Evolutionary conservation across 2,888 invertebrate species (phyloP).

Genomic region (Dinocampus coccinellae): DNA sequence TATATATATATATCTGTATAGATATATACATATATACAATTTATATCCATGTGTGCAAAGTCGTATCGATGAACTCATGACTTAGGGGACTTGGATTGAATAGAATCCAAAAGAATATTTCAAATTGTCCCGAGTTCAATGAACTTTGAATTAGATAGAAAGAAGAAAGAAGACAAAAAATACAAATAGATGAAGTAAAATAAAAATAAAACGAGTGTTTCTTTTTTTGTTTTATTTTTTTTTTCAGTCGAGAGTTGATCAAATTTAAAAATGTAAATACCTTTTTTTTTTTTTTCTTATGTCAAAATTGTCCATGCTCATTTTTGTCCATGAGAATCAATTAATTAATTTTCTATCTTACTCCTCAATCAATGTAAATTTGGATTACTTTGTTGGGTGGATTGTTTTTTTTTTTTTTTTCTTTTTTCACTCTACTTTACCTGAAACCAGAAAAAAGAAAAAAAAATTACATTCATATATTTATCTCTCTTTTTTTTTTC

Average conservation of each 20-base stretch:
- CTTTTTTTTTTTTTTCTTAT: not conserved
- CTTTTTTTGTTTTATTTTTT: not conserved
- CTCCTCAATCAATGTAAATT: too few relatives aligned
- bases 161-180: not conserved
- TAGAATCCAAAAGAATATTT: conserved; percentile 2
- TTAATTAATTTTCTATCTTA: too few relatives aligned
- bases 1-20: conserved; percentile 26
- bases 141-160: conserved; percentile 2
- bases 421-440: too few relatives aligned
- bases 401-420: not conserved
- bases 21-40: not conserved
- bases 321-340: not conserved
- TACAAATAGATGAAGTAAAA: too few relatives aligned
- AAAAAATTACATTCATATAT: not conserved
- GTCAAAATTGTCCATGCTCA: not conserved
- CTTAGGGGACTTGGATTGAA: conserved; percentile 6
- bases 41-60: conserved; percentile 14
- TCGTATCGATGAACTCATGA: conserved; percentile 12
- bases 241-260: not conserved
- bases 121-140: conserved; percentile 29
- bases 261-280: not conserved
- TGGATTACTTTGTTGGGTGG: not conserved
- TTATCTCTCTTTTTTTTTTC: too few relatives aligned
- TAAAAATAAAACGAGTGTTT: not conserved
- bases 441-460: not conserved